Conservation (phyloP, 2,888 invertebrate species). For the Tholera decimalis region DNA sequence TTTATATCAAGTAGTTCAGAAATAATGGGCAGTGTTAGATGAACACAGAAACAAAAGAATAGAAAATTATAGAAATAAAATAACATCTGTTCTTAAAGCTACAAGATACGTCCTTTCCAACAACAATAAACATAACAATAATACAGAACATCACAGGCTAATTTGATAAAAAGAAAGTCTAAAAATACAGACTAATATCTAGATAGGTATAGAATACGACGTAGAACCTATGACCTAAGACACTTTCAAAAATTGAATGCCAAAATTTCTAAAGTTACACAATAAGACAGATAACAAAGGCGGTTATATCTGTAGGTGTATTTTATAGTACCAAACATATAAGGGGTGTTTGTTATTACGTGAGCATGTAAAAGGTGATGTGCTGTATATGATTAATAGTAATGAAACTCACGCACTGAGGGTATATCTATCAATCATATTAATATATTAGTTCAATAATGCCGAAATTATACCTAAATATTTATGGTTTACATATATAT, state of each 20-base stretch:
- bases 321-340: too few species aligned
- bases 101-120: background rate
- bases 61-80: background rate
- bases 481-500: too few species aligned
- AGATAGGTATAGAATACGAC: conserved; percentile 2
- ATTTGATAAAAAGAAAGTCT: background rate
- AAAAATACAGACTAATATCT: background rate
- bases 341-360: too few species aligned
- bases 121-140: background rate
- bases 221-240: conserved; percentile 1
- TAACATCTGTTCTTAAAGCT: background rate
- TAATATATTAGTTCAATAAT: too few species aligned
- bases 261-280: conserved; percentile 28
- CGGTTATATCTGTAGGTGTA: background rate
- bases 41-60: background rate
- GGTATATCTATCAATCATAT: too few species aligned
- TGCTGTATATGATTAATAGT: too few species aligned
- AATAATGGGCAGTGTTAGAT: background rate
- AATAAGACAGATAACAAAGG: conserved; percentile 13
- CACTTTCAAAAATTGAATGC: conserved; percentile 32
- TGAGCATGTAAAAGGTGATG: too few species aligned
- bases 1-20: too few species aligned
- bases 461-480: too few species aligned
- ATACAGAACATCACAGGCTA: background rate
- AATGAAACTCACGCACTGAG: too few species aligned